phyloP scores from a whole-genome alignment of 2,113 vertebrate genomes.

The Colossoma macropomum region DNA sequence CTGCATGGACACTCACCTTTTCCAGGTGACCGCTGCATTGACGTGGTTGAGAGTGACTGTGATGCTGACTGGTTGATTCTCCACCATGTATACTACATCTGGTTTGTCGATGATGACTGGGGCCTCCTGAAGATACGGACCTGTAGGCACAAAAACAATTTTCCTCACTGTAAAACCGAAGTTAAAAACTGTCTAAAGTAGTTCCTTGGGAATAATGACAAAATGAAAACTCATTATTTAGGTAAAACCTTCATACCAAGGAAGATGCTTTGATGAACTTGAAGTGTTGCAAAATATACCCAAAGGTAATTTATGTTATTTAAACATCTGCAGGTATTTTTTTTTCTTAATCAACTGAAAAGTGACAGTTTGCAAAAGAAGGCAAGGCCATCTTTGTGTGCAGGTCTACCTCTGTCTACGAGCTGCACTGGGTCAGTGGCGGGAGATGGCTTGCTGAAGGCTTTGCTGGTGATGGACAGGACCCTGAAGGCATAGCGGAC shows the following conservation, averaged over 20 bases:
- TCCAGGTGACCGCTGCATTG: conserved; percentile 87
- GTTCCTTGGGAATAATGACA: no score
- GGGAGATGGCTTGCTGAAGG: conserved; percentile 92
- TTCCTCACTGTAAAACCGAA: background rate
- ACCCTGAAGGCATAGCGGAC: conserved; percentile 90
- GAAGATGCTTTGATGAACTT: no score
- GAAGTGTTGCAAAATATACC: no score
- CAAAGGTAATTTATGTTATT: no score
- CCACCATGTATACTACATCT: conserved; percentile 88
- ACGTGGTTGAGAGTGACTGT: conserved; percentile 92
- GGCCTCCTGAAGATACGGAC: conserved; percentile 86
- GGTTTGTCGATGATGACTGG: conserved; percentile 90
- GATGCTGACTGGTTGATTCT: conserved; percentile 87
- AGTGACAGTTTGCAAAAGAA: no score
- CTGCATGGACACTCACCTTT: conserved; percentile 76
- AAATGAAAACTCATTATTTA: no score
- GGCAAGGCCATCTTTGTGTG: background rate
- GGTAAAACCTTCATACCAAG: no score
- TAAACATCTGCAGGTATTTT: no score
- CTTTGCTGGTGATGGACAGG: conserved; percentile 88
- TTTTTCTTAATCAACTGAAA: no score
- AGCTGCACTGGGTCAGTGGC: conserved; percentile 86
- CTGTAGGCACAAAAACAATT: conserved; percentile 65
- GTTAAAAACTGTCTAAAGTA: background rate
- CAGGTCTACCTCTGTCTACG: conserved; percentile 82